A percentile compares a stretch with the other conserved stretches of the same genome.
These are phyloP conservation scores for Homalodisca vitripennis DNA, from an alignment of 1,140 invertebrate species.

Conservation along the genomic window DNA sequence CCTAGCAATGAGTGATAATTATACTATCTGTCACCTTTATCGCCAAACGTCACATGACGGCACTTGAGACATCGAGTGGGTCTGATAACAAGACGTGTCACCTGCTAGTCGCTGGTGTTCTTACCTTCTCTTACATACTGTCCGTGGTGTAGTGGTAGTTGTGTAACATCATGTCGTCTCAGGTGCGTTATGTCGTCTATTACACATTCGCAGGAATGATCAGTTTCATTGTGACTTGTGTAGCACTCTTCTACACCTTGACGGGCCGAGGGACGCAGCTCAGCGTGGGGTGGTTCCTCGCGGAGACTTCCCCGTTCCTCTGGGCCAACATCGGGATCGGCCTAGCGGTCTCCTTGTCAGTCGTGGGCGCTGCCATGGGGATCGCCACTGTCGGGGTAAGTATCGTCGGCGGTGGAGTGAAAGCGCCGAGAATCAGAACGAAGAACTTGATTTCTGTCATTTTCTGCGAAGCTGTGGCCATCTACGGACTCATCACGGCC, in stretches of 20 bases:
- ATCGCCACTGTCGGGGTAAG: conserved; percentile 94
- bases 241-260: conserved; percentile 66
- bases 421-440: conserved; percentile 97
- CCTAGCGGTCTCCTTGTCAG: conserved; percentile 89
- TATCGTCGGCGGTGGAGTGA: conserved; percentile 96
- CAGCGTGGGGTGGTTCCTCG: conserved; percentile 86
- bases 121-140: too few relatives aligned
- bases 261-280: conserved; percentile 86
- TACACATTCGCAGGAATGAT: too few relatives aligned
- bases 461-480: conserved; percentile 98
- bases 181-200: too few relatives aligned
- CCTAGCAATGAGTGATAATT: too few relatives aligned
- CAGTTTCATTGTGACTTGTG: too few relatives aligned
- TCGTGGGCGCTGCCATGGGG: conserved; percentile 96
- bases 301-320: conserved; percentile 84
- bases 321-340: conserved; percentile 92
- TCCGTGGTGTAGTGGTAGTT: too few relatives aligned
- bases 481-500: conserved; percentile 96
- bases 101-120: too few relatives aligned
- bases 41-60: too few relatives aligned
- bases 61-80: too few relatives aligned
- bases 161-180: too few relatives aligned
- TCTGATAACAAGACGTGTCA: too few relatives aligned
- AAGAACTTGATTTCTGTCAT: conserved; percentile 99
- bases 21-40: too few relatives aligned